A percentile compares a stretch with the other conserved stretches of the same genome.
Evolutionary conservation across 2,113 vertebrate species (phyloP).

Genomic region (Phycodurus eques): DNA sequence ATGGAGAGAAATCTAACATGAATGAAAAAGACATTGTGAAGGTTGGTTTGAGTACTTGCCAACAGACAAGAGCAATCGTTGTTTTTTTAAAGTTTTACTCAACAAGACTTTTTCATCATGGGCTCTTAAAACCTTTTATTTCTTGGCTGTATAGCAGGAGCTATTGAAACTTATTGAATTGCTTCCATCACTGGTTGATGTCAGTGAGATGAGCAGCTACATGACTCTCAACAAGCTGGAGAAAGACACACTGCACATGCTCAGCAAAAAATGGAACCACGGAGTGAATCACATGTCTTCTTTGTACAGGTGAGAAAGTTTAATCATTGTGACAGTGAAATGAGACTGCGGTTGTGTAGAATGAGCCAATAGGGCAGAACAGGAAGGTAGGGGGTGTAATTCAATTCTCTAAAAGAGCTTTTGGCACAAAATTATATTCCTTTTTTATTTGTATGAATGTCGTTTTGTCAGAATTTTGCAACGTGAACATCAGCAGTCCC

Average conservation of each 20-base stretch:
- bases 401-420: neutral
- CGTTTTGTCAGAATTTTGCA: conserved; percentile 64
- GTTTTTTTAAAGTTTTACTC: neutral
- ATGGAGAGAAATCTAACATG: conserved; percentile 45
- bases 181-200: conserved; percentile 71
- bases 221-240: conserved; percentile 67
- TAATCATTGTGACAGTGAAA: neutral
- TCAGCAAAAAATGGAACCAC: conserved; percentile 76
- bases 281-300: conserved; percentile 65
- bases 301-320: conserved; percentile 74
- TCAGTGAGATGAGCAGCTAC: conserved; percentile 75
- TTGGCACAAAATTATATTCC: neutral
- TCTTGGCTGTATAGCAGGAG: conserved; percentile 40
- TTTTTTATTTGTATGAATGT: neutral
- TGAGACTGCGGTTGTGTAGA: neutral
- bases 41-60: conserved; percentile 39
- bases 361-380: neutral
- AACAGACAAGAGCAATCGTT: neutral
- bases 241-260: conserved; percentile 69
- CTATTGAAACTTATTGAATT: conserved; percentile 72
- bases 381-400: neutral
- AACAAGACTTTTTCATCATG: neutral
- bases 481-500: conserved; percentile 53
- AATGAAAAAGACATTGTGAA: conserved; percentile 50
- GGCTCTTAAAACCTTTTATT: neutral